These are phyloP conservation scores for Thyatira batis DNA, from an alignment of 2,888 invertebrate genomes.

Conservation along the genomic window DNA sequence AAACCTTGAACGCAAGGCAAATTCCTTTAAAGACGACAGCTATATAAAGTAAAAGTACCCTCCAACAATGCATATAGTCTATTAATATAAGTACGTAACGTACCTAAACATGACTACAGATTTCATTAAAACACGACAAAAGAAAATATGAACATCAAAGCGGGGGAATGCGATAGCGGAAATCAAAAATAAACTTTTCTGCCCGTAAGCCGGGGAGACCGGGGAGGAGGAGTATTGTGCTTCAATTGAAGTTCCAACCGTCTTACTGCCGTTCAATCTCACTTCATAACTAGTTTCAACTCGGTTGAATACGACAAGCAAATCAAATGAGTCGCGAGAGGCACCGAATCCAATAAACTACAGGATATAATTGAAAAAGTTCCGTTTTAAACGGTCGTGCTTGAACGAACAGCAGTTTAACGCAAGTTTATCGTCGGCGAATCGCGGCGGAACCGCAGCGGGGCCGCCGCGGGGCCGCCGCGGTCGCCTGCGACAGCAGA, in stretches of 20 bases:
- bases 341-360: constrained; percentile 54
- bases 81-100: not conserved
- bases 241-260: constrained; percentile 17
- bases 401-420: constrained; percentile 47
- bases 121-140: not conserved
- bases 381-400: constrained; percentile 44
- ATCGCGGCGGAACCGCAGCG: constrained; percentile 44
- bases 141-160: not conserved
- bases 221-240: constrained; percentile 10
- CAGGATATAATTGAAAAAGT: constrained; percentile 60
- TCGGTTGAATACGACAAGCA: constrained; percentile 35
- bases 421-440: constrained; percentile 46
- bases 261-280: constrained; percentile 23
- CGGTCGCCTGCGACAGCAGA: constrained; percentile 48
- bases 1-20: too few relatives aligned
- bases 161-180: not conserved
- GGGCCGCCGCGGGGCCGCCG: constrained; percentile 16
- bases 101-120: not conserved
- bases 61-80: too few relatives aligned
- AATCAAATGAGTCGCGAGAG: constrained; percentile 51
- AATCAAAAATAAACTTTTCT: not conserved
- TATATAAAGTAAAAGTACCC: too few relatives aligned
- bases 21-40: too few relatives aligned
- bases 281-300: constrained; percentile 30
- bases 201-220: constrained; percentile 1